Base-by-base conservation (phyloP, 1,140 invertebrate genomes). In the Platyscapa corneri region DNA sequence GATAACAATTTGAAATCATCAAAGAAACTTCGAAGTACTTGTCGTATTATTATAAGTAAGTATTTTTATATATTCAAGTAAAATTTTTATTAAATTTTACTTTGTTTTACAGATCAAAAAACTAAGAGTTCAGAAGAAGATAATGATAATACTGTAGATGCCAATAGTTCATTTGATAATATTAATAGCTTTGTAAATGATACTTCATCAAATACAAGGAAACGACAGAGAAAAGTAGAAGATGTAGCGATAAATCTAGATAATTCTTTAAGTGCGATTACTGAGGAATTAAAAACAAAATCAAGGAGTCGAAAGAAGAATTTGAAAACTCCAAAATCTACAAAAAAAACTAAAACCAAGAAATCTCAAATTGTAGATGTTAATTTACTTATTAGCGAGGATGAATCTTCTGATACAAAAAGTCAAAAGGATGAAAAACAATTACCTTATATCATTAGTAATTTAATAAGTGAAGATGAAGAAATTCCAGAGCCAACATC, bases 401-500 rank as follows among this genome's bases (percentile, higher is more conserved):
- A 86, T 81, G 87, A 84, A 60, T 83, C 80, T 65, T 64, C 23
- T 34, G 72, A 67, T 56, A 37, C 16, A 49, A 82, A 82, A 42
- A 82, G 30, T 5, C 6, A 75, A n/a, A 46, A 82, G 30, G 49
- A 27, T 16, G 10, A 84, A 37, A 82, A 76, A 76, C 16, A 60
- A 84, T 70, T 67, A 42, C 14, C n/a, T 81, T 76, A 67, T 64
- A 76, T n/a, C n/a, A n/a, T 65, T n/a, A 60, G 83, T 32, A 56
- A 84, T 82, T 72, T 84, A 23, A 78, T 86, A 53, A 87, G 72
- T 67, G 81, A 87, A 39, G 72, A 87, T 60, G 83, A 87, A 72
- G 72, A 32, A 56, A 34, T 64, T 32, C 3, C 30, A 12, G 3
- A 46, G 42, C 7, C 10, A 56, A 3, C 37, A 39, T 5, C 64